phyloP scores from a whole-genome alignment of 2,113 vertebrate genomes.

The Apodemus speciosus region DNA sequence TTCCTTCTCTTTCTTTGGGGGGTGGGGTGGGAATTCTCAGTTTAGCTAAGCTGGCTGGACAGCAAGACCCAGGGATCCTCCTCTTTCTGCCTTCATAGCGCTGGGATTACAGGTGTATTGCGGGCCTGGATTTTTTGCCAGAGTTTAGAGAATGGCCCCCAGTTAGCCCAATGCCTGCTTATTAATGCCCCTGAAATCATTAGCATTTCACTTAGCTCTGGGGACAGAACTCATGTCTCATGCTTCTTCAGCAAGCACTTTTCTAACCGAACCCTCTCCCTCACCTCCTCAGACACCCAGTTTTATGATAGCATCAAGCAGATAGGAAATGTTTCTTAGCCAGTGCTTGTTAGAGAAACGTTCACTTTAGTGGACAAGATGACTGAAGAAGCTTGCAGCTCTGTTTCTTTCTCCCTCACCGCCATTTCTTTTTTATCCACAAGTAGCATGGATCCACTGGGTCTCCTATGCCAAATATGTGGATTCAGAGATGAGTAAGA shows the following conservation, averaged over 20 bases:
- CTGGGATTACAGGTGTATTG: too few species aligned
- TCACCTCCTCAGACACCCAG: neutral
- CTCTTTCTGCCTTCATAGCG: too few species aligned
- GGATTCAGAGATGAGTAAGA: constrained; percentile 46
- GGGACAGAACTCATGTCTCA: neutral
- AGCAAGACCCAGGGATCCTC: too few species aligned
- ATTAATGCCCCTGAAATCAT: neutral
- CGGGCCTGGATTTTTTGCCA: neutral
- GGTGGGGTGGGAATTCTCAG: neutral
- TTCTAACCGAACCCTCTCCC: neutral
- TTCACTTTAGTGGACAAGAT: neutral
- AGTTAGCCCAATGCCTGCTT: accelerated
- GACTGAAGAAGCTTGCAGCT: neutral
- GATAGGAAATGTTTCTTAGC: neutral
- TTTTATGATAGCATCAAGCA: neutral
- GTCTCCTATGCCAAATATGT: constrained; percentile 41
- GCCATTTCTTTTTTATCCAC: constrained; percentile 31
- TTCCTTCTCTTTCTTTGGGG: too few species aligned
- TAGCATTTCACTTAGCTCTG: neutral
- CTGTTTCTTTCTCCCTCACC: neutral
- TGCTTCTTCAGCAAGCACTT: neutral
- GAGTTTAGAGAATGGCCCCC: neutral
- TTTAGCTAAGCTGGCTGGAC: neutral
- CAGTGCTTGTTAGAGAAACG: neutral
- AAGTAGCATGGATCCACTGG: constrained; percentile 4